A percentile compares a stretch with the other conserved stretches of the same genome.
Evolutionary conservation across 2,888 invertebrate genomes (phyloP).

Genomic region (Volucella inflata): DNA sequence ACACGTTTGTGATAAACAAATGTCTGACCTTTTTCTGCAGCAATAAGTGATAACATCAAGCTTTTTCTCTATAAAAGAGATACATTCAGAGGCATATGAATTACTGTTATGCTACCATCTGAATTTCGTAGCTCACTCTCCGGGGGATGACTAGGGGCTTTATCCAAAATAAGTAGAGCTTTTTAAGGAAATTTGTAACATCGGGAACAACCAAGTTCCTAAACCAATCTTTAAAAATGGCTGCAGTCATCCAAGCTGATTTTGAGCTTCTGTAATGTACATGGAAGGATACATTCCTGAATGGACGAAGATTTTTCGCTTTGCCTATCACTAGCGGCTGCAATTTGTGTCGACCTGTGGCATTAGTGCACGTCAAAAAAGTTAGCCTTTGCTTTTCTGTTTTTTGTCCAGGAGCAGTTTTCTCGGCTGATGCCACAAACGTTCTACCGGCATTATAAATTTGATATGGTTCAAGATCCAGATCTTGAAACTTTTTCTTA

Average conservation of each 20-base stretch:
- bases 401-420: constrained; percentile 41
- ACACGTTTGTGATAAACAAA: constrained; percentile 15
- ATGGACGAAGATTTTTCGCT: constrained; percentile 18
- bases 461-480: background rate
- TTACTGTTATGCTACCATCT: constrained; percentile 2
- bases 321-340: constrained; percentile 2
- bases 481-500: background rate
- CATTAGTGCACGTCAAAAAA: constrained; percentile 30
- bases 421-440: constrained; percentile 19
- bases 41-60: constrained; percentile 35
- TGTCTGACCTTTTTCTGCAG: constrained; percentile 31
- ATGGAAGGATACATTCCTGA: constrained; percentile 22
- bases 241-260: constrained; percentile 12
- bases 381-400: constrained; percentile 22
- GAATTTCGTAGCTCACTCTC: constrained; percentile 21
- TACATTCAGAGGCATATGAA: constrained; percentile 21
- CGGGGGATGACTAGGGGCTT: constrained; percentile 18
- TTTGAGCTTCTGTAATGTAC: constrained; percentile 12
- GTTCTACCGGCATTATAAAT: background rate
- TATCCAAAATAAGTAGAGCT: constrained; percentile 24
- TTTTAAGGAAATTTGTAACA: constrained; percentile 14
- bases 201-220: constrained; percentile 11
- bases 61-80: constrained; percentile 28
- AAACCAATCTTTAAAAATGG: constrained; percentile 29
- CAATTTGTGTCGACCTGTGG: background rate